Base-by-base conservation (phyloP, 2,113 vertebrate genomes). In the Urocolius indicus region DNA sequence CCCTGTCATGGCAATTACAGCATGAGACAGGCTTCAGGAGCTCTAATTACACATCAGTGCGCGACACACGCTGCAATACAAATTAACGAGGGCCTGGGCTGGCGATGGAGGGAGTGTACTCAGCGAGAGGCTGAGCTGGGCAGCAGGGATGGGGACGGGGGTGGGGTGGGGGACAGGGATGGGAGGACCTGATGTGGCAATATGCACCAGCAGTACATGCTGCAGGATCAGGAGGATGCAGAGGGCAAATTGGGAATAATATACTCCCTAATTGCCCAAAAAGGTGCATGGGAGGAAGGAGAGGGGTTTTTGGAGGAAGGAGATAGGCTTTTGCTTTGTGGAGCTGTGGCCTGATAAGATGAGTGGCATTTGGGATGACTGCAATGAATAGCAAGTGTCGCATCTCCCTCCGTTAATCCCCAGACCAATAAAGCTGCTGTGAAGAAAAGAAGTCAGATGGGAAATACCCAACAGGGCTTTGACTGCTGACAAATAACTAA, bases 1-100 rank as follows among this genome's bases (percentile, higher is more conserved):
- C 97, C 97, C 96, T 97, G 96, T 97, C 96, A 95, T 89, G 83
- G 96, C 97, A 98, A 98, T 98, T 98, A 98, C 92, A 97, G 97
- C 96, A 96, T 92, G 94, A 97, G 90, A 97, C 92, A 95, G 96
- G 96, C 97, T 94, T 95, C 86, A 96, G 90, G 95, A 97, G 94
- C 90, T 94, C 95, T 93, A 91, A 96, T 97, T 97, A 93, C 95
- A 95, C 94, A 84, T 96, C 94, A 95, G 92, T 93, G 89, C 34
- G 26, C 52, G 90, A 96, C 93, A 94, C 93, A 95, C 84, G 15
- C 94, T 95, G 90, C 95, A 96, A 87, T 92, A 94, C 94, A 97
- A 96, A 97, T 97, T 96, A 97, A 96, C 93, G 66, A 77, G 83
- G 76, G 94, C 68, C 75, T 13, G 17, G 81, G 87, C 84, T 96